Base-by-base conservation (phyloP, 1,140 invertebrate genomes). In the Alviniconcha marisindica region DNA sequence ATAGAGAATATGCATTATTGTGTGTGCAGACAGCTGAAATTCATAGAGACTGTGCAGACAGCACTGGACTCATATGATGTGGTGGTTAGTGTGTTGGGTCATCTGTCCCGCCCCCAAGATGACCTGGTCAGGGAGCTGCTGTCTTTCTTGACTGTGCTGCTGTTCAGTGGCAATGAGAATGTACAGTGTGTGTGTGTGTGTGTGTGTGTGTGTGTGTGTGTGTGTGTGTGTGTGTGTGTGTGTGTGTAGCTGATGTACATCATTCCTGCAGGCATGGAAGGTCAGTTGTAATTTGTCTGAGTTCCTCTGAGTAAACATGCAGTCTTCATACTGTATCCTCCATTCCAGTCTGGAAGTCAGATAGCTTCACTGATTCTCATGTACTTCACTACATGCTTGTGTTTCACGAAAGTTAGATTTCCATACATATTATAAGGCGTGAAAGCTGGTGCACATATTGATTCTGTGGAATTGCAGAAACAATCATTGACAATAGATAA, bases 101-200 rank as follows among this genome's bases (percentile, higher is more conserved):
- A 89, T 77, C 71, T 91, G 74, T 82, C 88, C 36, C 87, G 87
- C 36, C 85, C 84, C 4, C 82, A 87, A 38, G 90, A 91, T 51
- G 79, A 86, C 31, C 84, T 91, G 15, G 87, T 90, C 18, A 63
- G 87, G 28, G 91, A 91, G 51, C 83, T 89, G 24, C 84, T 91
- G 7, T 84, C 85, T 3, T 90, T 91, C 71, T 51, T 91, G 28
- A 85, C 86, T 15, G 66, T 74, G 14, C 84, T 91, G 33, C 77
- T 91, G 21, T 91, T 89, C 56, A 87, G 86, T 33, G 90, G 91
- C 33, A 91, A 90, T 80, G 82, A 85, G 56, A 76, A 84, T 38
- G 90, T 91, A 4, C 89, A 90, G 88, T 56, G 54, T 56, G 54
- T 56, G 54, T 56, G 54, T 56, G 54, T 56, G 54, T 56, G 54